Evolutionary conservation across 2,888 invertebrate species (phyloP).

Genomic region (Brachylomia viminalis): DNA sequence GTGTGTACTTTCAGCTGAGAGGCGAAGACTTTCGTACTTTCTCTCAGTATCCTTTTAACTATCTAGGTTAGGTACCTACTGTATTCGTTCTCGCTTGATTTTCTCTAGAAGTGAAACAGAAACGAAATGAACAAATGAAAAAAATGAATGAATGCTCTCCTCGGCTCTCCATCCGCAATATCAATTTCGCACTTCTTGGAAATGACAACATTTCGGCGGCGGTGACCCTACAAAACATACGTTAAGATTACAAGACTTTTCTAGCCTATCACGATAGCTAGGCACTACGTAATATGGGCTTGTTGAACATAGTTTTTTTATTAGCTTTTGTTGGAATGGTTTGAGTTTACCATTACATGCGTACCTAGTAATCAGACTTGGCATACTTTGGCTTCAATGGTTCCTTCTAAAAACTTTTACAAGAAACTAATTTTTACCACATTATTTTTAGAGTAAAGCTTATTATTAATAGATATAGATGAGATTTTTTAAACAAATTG

Average conservation of each 20-base stretch:
- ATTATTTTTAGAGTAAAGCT: not conserved
- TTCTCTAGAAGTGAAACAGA: not conserved
- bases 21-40: conserved; percentile 1
- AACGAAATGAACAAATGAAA: conserved; percentile 36
- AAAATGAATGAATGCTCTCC: no score
- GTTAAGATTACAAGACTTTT: conserved; percentile 52
- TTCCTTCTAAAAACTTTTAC: not conserved
- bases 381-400: not conserved
- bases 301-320: not conserved
- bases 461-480: no score
- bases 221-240: conserved; percentile 37
- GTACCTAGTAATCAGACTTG: not conserved
- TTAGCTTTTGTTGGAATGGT: not conserved
- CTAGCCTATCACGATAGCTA: not conserved
- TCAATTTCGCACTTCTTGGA: conserved; percentile 69
- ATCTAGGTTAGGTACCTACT: not conserved
- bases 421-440: not conserved
- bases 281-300: not conserved
- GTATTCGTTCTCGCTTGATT: not conserved
- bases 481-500: not conserved
- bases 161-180: conserved; percentile 44
- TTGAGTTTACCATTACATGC: not conserved
- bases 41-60: not conserved
- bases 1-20: conserved; percentile 9
- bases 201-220: conserved; percentile 60